Evolutionary conservation across 2,797 vertebrate species (phyloP).

Genomic region (Hozukius guyotensis): DNA sequence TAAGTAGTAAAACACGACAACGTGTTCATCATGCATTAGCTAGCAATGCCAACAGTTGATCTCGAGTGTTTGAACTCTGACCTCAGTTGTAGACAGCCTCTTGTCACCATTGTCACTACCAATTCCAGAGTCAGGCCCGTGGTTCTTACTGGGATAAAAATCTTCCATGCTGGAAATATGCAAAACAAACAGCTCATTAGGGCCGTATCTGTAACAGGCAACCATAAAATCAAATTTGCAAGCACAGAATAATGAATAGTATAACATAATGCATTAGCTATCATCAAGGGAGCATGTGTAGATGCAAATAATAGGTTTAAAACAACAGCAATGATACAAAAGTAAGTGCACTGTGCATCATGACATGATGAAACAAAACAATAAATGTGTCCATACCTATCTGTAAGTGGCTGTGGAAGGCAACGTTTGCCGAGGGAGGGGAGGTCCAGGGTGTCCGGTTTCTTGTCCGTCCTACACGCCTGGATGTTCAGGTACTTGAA

Average conservation of each 20-base stretch:
- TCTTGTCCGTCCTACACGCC: constrained; percentile 95
- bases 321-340: not conserved
- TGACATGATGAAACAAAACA: not conserved
- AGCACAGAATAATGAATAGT: not conserved
- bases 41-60: not conserved
- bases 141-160: constrained; percentile 97
- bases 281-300: not conserved
- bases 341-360: not conserved
- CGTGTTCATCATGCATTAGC: not conserved
- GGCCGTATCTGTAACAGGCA: not conserved
- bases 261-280: not conserved
- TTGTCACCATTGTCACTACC: constrained; percentile 99
- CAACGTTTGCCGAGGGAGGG: constrained; percentile 92
- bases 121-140: constrained; percentile 97
- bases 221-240: not conserved
- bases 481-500: constrained; percentile 98
- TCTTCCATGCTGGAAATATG: constrained; percentile 91
- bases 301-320: not conserved
- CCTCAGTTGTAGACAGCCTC: constrained; percentile 96
- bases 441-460: constrained; percentile 95
- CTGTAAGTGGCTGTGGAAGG: constrained; percentile 93
- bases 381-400: constrained; percentile 83
- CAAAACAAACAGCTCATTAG: constrained; percentile 23
- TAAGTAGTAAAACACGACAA: not conserved
- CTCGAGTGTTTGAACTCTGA: constrained; percentile 58